Percentiles rank a stretch among this genome's conserved stretches.
These are phyloP conservation scores for Trematocara marginatum DNA, from an alignment of 2,113 vertebrate genomes.

Conservation along the genomic window DNA sequence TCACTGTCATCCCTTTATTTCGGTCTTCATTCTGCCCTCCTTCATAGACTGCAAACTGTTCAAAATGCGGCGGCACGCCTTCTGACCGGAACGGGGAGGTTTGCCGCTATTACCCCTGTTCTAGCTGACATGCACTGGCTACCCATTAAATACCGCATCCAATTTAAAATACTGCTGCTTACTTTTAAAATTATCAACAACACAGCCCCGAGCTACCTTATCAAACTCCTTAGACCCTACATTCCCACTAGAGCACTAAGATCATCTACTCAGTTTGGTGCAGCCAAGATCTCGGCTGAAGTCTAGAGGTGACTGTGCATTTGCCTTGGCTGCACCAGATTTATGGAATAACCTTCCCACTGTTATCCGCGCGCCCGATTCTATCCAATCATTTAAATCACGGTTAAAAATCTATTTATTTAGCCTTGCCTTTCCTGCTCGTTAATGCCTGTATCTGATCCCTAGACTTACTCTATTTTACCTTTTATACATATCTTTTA, in stretches of 20 bases:
- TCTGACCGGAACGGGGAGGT: neutral
- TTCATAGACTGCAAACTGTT: neutral
- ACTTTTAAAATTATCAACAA: neutral
- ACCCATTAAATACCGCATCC: neutral
- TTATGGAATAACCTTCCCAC: neutral
- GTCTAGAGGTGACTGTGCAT: neutral
- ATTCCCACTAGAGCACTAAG: neutral
- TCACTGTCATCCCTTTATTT: neutral
- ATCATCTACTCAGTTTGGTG: neutral
- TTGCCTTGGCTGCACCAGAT: neutral
- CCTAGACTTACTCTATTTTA: too few species aligned
- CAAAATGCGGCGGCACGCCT: rapidly evolving
- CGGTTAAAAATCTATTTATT: neutral
- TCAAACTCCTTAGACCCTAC: neutral
- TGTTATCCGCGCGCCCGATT: rapidly evolving
- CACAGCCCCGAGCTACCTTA: neutral
- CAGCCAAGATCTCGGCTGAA: neutral
- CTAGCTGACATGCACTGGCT: neutral
- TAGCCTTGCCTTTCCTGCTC: neutral
- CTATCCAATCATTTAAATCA: neutral
- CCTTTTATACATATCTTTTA: too few species aligned
- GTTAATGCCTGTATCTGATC: neutral
- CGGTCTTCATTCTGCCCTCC: neutral
- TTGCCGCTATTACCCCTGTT: neutral
- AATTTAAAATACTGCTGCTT: neutral